Evolutionary conservation across 2,113 vertebrate genomes (phyloP).

Genomic region (Machaerirhynchus nigripectus): DNA sequence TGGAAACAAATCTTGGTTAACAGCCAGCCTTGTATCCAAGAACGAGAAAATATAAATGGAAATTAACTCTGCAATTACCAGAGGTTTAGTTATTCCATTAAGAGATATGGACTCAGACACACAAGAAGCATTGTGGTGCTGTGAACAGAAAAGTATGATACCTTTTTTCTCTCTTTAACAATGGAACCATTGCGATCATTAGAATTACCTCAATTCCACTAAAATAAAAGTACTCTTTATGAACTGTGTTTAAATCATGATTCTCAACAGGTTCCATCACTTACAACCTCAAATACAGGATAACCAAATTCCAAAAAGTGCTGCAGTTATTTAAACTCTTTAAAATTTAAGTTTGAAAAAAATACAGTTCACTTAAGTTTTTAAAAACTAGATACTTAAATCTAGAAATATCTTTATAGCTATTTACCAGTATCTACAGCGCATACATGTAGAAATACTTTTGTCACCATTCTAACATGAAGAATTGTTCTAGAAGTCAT

Average conservation of each 20-base stretch:
- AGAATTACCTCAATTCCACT: neutral
- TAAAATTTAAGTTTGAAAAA: neutral
- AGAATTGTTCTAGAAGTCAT: neutral
- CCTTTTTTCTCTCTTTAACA: neutral
- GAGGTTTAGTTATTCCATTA: neutral
- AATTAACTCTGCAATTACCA: neutral
- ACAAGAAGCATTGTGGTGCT: fast-evolving
- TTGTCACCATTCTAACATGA: neutral
- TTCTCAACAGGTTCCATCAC: neutral
- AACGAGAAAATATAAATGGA: neutral
- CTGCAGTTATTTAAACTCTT: neutral
- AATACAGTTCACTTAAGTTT: neutral
- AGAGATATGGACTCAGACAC: neutral
- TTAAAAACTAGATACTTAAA: neutral
- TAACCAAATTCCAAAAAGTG: neutral
- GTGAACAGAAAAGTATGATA: neutral
- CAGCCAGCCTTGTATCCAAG: neutral
- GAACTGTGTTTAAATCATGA: neutral
- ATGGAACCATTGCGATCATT: neutral
- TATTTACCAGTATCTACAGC: neutral
- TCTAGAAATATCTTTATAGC: neutral
- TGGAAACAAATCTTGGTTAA: neutral
- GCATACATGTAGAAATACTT: neutral
- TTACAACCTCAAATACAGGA: neutral
- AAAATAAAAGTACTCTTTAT: neutral